Evolutionary conservation across 1,140 invertebrate genomes (phyloP).

Genomic region (Sycophila sp.): DNA sequence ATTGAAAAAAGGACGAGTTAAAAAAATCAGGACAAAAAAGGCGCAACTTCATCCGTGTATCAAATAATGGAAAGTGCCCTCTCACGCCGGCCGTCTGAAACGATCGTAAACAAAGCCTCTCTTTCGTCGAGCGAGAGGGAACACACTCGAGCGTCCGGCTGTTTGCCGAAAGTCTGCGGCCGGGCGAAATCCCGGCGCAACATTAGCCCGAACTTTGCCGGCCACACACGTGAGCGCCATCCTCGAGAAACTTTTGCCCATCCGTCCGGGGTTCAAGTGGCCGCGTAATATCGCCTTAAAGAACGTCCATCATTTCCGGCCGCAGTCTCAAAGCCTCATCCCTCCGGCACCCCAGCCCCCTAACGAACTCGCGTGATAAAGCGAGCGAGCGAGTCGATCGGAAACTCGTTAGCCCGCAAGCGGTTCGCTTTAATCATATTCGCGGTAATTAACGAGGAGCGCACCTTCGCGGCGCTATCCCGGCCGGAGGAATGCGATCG

Average conservation of each 20-base stretch:
- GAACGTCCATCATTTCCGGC: background rate
- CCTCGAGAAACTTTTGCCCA: background rate
- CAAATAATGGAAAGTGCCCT: too few relatives aligned
- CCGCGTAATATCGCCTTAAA: background rate
- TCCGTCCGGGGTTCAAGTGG: background rate
- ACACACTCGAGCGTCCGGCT: background rate
- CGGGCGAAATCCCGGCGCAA: too few relatives aligned
- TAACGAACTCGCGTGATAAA: conserved; percentile 11
- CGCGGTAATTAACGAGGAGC: conserved; percentile 19
- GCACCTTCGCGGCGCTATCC: too few relatives aligned
- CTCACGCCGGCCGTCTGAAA: too few relatives aligned
- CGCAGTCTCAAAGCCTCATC: background rate
- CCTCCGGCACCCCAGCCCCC: background rate
- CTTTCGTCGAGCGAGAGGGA: too few relatives aligned
- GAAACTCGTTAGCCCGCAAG: background rate
- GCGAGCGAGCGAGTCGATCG: conserved; percentile 1
- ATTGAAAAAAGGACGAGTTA: too few relatives aligned
- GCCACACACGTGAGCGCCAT: background rate
- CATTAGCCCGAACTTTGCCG: background rate
- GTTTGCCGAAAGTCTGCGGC: background rate
- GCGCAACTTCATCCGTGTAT: too few relatives aligned
- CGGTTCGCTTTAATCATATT: conserved; percentile 24
- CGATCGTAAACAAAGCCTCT: too few relatives aligned
- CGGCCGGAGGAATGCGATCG: too few relatives aligned
- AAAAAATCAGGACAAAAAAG: too few relatives aligned